Conservation (phyloP, 2,888 invertebrate genomes). For the Hypomecis atomaria region DNA sequence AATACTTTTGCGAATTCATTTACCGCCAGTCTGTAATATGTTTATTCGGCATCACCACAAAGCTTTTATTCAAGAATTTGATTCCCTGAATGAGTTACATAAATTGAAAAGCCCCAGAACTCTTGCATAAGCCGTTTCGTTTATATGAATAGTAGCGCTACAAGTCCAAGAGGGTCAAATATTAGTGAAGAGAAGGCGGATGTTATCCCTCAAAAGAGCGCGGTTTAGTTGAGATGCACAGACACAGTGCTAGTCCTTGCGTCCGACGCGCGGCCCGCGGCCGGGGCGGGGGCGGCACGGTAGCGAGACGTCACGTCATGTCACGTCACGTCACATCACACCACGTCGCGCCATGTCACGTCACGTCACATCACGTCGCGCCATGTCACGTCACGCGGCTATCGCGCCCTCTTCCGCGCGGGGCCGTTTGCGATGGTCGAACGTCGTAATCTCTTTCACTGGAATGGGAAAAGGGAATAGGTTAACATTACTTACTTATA, state of each 20-base stretch:
- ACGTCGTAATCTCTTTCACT: slow-evolving; percentile 80
- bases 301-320: neutral
- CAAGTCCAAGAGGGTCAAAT: no score
- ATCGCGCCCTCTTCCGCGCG: slow-evolving; percentile 72
- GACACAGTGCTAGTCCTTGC: slow-evolving; percentile 10
- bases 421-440: slow-evolving; percentile 73
- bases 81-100: no score
- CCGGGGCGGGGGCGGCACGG: neutral
- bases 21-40: no score
- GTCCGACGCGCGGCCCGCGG: slow-evolving; percentile 18
- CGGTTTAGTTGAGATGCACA: slow-evolving; percentile 6
- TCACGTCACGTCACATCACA: slow-evolving; percentile 8
- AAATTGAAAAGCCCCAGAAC: no score
- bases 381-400: slow-evolving; percentile 47
- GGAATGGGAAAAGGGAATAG: slow-evolving; percentile 42
- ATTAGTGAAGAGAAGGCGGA: no score
- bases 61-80: no score
- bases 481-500: neutral
- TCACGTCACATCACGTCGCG: slow-evolving; percentile 18
- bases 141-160: no score
- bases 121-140: no score
- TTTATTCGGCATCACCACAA: no score
- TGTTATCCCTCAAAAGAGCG: neutral
- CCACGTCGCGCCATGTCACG: slow-evolving; percentile 3
- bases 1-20: no score